Percentiles rank a stretch among this genome's conserved stretches.
phyloP scores from a whole-genome alignment of 2,888 invertebrate genomes.

The Gnatocerus cornutus region DNA sequence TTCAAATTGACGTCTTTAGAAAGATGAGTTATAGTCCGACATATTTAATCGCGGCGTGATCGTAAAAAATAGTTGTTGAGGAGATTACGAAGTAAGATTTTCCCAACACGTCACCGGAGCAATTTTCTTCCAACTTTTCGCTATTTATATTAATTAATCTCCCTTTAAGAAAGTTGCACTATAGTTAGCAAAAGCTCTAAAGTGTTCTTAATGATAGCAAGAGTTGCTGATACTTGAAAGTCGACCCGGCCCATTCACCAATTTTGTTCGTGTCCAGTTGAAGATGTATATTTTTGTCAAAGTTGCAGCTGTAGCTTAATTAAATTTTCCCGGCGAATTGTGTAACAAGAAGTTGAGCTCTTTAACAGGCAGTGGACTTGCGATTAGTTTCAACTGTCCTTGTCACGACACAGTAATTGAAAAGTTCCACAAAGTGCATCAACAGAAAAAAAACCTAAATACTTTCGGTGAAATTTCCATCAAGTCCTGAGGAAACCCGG shows the following conservation, averaged over 20 bases:
- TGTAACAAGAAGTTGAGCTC: not conserved
- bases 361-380: constrained; percentile 4
- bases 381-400: constrained; percentile 2
- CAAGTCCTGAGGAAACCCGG: constrained; percentile 1
- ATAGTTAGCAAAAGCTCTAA: too few species aligned
- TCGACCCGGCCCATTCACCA: not conserved
- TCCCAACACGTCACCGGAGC: constrained; percentile 1
- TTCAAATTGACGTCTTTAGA: constrained; percentile 50
- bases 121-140: not conserved
- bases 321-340: not conserved
- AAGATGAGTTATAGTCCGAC: constrained; percentile 47
- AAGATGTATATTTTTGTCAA: not conserved
- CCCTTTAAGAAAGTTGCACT: too few species aligned
- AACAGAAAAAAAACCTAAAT: not conserved
- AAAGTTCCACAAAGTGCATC: constrained; percentile 7
- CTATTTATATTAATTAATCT: not conserved
- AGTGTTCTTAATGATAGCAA: too few species aligned
- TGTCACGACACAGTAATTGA: not conserved
- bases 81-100: constrained; percentile 8
- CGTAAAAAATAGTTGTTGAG: constrained; percentile 34
- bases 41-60: constrained; percentile 38
- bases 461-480: constrained; percentile 4
- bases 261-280: not conserved
- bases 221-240: too few species aligned
- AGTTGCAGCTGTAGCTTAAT: not conserved